phyloP scores from a whole-genome alignment of 1,140 invertebrate genomes.

The Colletes gigas region DNA sequence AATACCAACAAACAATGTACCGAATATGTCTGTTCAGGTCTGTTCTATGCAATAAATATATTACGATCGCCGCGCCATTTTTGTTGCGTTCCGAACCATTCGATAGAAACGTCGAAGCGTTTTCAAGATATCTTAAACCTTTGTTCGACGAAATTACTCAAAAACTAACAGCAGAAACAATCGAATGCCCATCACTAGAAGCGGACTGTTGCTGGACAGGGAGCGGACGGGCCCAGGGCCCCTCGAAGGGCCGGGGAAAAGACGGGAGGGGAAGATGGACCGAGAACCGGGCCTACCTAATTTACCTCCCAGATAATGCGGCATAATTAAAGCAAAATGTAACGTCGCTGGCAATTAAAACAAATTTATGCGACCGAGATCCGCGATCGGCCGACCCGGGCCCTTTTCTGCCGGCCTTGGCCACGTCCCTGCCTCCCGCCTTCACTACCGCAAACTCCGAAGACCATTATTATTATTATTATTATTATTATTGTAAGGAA shows the following conservation, averaged over 20 bases:
- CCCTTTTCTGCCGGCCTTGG: conserved; percentile 64
- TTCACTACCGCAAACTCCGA: conserved; percentile 50
- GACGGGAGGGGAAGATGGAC: conserved; percentile 54
- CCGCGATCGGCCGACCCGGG: conserved; percentile 77
- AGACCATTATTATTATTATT: conserved; percentile 68
- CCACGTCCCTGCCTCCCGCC: conserved; percentile 60
- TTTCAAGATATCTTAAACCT: not conserved
- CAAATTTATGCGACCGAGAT: conserved; percentile 82
- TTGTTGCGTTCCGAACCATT: not conserved
- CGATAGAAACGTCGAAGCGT: not conserved
- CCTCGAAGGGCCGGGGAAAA: conserved; percentile 23
- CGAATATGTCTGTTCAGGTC: too few relatives aligned
- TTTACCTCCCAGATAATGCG: conserved; percentile 82
- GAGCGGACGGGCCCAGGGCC: conserved; percentile 28
- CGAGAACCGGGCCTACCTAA: conserved; percentile 80
- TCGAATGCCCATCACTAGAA: conserved; percentile 39
- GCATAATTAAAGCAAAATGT: conserved; percentile 82
- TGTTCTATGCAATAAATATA: too few relatives aligned
- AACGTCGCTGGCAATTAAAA: conserved; percentile 82
- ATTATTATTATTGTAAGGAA: conserved; percentile 58
- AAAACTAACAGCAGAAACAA: conserved; percentile 1
- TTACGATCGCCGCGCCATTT: too few relatives aligned
- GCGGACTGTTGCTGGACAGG: conserved; percentile 20
- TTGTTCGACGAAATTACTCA: not conserved
- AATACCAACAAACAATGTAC: too few relatives aligned